Evolutionary conservation across 2,113 vertebrate species (phyloP), one percentile per base, ranked within the genome.

Genomic region (Gobius niger): DNA sequence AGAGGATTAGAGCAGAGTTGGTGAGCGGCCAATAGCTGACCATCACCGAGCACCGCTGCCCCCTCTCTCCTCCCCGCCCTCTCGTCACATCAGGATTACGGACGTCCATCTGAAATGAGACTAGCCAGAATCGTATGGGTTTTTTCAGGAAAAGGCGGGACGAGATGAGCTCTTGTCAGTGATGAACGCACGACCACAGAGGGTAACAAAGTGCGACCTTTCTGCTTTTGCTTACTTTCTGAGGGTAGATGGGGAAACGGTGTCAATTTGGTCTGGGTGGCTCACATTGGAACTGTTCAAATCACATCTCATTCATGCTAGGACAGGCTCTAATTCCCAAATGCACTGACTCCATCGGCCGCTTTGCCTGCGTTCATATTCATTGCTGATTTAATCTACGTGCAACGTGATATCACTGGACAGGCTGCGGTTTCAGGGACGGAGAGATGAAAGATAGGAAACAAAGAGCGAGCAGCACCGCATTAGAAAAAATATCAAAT

Each of bases 11-110:
- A 34, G 7, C 12, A 47, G 56, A 69, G 71, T 24, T 63, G 65
- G 71, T 76, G 24, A 15, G 66, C 59, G 44, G 77, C 63, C 76
- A 6, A 4, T 4, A 34, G 24, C 24, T 34, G 24, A 34, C 24
- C 24, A 46, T 42, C 5, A 8, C 54, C 47, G 64, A 49, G 11
- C 47, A 49, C 11, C 47, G 11, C 47, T 49, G 34, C 67, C 73
- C 59, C 77, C 80, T 77, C 54, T 19, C 67, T 62, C 24, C 63
- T 47, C 16, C 46, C 47, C 63, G 47, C 5, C 3, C 63, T 82
- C 49, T 79, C 73, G 70, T 63, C 60, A 63, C 71, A 68, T 76
- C 14, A 5, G 82, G 80, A 85, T 85, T 83, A 77, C 70, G 59
- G 74, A 72, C 71, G 65, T 66, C 70, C 42, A 65, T 24, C 65